phyloP scores from a whole-genome alignment of 2,797 vertebrate species.

The Alauda arvensis region DNA sequence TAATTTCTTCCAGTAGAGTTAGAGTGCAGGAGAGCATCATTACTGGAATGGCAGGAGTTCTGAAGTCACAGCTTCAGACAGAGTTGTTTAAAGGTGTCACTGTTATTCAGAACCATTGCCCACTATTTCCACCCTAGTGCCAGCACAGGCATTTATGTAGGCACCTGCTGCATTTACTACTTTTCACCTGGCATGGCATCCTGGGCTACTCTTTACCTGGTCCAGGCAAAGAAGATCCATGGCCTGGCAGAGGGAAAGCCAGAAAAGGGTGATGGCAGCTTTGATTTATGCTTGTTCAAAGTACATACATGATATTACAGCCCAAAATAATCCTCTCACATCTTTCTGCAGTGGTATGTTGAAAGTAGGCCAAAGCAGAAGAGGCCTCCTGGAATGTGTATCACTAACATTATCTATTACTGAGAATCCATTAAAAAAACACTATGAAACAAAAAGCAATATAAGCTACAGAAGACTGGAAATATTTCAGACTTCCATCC shows the following conservation, averaged over 20 bases:
- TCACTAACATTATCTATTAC: background rate
- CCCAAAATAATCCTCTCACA: background rate
- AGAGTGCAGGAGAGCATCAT: background rate
- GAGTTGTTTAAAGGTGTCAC: background rate
- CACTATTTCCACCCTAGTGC: background rate
- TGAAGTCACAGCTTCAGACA: background rate
- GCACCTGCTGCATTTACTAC: background rate
- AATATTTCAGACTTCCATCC: background rate
- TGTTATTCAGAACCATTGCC: background rate
- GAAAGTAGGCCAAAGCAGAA: background rate
- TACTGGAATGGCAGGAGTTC: background rate
- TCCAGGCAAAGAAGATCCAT: background rate
- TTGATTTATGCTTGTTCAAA: background rate
- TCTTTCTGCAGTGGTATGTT: background rate
- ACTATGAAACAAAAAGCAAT: background rate
- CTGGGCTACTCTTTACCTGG: background rate
- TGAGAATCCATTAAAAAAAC: background rate
- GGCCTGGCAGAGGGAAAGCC: background rate
- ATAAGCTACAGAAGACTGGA: background rate
- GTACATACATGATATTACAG: background rate
- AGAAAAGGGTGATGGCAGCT: background rate
- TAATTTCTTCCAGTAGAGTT: background rate
- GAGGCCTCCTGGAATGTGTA: background rate
- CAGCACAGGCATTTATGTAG: background rate
- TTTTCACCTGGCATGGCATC: background rate